Percentiles rank a stretch among this genome's conserved stretches.
phyloP scores from a whole-genome alignment of 2,113 vertebrate species.

The Clarias gariepinus region DNA sequence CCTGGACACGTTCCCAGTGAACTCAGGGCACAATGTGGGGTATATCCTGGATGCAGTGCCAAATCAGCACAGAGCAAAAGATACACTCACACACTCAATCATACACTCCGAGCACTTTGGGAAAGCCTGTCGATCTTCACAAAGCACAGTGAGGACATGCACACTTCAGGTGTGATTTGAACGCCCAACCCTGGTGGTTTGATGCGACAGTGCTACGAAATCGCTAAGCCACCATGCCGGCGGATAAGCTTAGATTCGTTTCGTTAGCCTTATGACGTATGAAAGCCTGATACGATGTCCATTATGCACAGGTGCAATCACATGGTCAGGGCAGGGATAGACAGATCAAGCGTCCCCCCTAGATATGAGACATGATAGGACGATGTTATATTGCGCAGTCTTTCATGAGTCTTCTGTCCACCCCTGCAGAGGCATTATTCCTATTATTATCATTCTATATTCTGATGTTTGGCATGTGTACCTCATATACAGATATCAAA shows the following conservation, averaged over 20 bases:
- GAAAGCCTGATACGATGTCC: background rate
- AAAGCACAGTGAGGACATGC: too few relatives aligned
- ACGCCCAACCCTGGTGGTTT: too few relatives aligned
- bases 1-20: too few relatives aligned
- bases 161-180: too few relatives aligned
- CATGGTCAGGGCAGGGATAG: background rate
- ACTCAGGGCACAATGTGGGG: too few relatives aligned
- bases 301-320: background rate
- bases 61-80: too few relatives aligned
- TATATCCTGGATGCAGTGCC: too few relatives aligned
- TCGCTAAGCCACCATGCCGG: background rate
- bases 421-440: background rate
- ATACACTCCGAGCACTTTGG: too few relatives aligned
- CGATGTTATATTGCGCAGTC: background rate
- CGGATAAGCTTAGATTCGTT: background rate
- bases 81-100: too few relatives aligned
- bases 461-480: background rate
- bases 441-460: background rate
- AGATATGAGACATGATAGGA: background rate
- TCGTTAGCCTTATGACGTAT: background rate
- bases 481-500: background rate
- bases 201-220: background rate
- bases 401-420: background rate
- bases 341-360: background rate
- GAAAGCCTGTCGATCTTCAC: too few relatives aligned